Evolutionary conservation across 2,797 vertebrate genomes (phyloP), one percentile per base, ranked within the genome.

Genomic region (Fistularia commersonii): DNA sequence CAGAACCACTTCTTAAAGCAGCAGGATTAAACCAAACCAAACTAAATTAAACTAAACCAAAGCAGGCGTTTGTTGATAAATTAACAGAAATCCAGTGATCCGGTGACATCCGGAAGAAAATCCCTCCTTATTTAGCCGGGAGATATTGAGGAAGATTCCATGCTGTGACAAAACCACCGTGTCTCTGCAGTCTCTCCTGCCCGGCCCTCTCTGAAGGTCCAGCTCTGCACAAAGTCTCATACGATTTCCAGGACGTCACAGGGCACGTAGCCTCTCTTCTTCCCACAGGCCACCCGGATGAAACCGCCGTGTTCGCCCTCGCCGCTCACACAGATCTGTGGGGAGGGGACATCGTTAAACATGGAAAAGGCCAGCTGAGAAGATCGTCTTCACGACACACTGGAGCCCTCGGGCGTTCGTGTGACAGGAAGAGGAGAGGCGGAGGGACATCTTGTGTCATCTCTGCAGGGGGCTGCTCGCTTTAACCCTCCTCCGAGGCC

Each of bases 241-340:
- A 98, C 88, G 69, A 94, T 92, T 79, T 96, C 94, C 60, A 99
- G 90, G 60, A 96, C 72, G 0, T 98, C 93, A 13, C 90, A 88
- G 33, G 96, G 95, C 48, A 98, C 93, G 0, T 92, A 94, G 60
- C 96, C 97, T 82, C 86, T 93, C 86, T 95, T 98, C 88, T 96
- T 98, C 45, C 95, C 96, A 0, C 94, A 92, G 66, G 84, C 86
- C 65, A 98, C 97, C 79, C 87, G 88, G 86, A 99, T 93, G 85
- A 96, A 99, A 79, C 94, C 96, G 0, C 91, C 83, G 0, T 59
- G 88, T 58, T 96, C 94, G 8, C 90, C 88, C 80, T 97, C 94
- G 12, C 89, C 87, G 85, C 93, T 92, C 81, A 96, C 89, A 48
- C 96, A 98, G 64, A 98, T 94, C 97, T 99, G 78, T 63, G n/a